Conservation (phyloP, 2,797 vertebrate genomes). For the Eidolon dupreanum region DNA sequence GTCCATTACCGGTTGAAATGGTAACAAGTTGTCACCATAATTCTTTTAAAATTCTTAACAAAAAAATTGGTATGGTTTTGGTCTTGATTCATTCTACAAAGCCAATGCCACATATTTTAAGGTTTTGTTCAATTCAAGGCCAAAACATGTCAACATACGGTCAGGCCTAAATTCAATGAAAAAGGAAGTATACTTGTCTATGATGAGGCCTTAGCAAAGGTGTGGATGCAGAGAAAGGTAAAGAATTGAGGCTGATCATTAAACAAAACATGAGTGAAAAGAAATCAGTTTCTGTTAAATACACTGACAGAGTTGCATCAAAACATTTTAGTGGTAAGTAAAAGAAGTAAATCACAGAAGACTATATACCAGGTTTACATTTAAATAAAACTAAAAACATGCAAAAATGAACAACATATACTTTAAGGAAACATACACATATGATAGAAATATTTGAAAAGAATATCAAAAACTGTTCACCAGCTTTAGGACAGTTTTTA, state of each 20-base stretch:
- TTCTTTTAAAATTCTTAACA: background rate
- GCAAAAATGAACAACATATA: background rate
- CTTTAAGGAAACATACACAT: background rate
- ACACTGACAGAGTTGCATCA: background rate
- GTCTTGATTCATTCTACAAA: background rate
- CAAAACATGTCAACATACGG: background rate
- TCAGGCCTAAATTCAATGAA: background rate
- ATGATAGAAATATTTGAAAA: background rate
- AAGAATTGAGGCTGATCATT: background rate
- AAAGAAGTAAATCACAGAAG: background rate
- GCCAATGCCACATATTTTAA: background rate
- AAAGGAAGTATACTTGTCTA: background rate
- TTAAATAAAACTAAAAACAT: background rate
- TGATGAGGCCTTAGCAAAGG: background rate
- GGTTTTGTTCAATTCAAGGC: background rate
- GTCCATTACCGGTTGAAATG: background rate
- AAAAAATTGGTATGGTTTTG: background rate
- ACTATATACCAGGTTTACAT: background rate
- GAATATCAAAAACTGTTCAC: background rate
- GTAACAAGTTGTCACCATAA: background rate
- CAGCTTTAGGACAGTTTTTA: background rate
- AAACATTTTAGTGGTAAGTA: background rate
- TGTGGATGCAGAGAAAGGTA: rapidly evolving
- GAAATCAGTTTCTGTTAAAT: background rate
- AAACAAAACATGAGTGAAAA: background rate